A percentile compares a stretch with the other conserved stretches of the same genome.
Conservation (phyloP, 2,113 vertebrate species). For the Garra rufa region DNA sequence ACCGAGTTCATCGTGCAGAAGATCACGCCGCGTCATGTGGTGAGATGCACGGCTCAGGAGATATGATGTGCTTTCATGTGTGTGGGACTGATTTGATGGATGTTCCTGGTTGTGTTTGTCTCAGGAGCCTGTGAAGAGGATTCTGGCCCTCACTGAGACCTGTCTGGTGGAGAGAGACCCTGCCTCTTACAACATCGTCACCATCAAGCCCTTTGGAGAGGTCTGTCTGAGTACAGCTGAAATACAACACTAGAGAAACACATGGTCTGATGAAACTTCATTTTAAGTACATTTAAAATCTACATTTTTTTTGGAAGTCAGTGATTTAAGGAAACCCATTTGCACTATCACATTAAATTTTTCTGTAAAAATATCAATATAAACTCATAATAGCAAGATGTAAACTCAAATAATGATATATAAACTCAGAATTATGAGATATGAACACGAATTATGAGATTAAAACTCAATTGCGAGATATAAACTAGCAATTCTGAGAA, state of each 20-base stretch:
- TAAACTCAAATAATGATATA: too few species aligned
- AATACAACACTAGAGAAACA: neutral
- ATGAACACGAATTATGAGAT: too few species aligned
- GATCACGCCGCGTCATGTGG: conserved; percentile 89
- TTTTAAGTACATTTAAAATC: neutral
- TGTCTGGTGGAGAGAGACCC: conserved; percentile 96
- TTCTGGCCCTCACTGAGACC: conserved; percentile 94
- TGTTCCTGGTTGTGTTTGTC: neutral
- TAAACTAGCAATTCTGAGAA: too few species aligned
- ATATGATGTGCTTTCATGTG: neutral
- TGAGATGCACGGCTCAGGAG: conserved; percentile 68
- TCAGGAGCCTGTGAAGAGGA: conserved; percentile 92
- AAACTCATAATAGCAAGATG: too few species aligned
- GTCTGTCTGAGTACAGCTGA: conserved; percentile 73
- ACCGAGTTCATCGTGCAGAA: conserved; percentile 98
- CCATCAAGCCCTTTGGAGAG: conserved; percentile 95
- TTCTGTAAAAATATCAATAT: too few species aligned
- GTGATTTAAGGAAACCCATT: too few species aligned
- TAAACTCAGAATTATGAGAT: too few species aligned
- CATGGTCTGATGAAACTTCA: neutral
- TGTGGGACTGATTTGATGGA: neutral
- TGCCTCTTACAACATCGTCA: conserved; percentile 96
- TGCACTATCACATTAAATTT: too few species aligned
- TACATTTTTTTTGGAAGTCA: too few species aligned
- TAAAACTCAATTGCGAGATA: too few species aligned